Conservation (phyloP, 2,113 vertebrate genomes). For the Aepyceros melampus region DNA sequence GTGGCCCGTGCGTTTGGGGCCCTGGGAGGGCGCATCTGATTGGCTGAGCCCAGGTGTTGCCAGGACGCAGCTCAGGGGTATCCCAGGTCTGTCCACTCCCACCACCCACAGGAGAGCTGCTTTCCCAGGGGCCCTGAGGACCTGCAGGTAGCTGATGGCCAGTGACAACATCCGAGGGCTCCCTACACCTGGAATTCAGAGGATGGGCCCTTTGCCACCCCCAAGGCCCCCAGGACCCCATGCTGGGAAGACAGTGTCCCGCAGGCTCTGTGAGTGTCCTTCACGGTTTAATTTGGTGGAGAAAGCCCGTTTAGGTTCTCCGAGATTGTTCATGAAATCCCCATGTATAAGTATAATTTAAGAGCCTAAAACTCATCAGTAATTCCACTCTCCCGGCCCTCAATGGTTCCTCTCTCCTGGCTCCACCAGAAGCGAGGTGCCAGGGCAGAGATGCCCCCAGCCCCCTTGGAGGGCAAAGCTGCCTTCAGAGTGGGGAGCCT, state of each 20-base stretch:
- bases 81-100: background rate
- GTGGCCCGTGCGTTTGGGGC: accelerated
- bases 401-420: background rate
- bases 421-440: background rate
- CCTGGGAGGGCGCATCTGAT: background rate
- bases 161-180: accelerated
- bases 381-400: background rate
- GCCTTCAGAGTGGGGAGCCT: constrained; percentile 51
- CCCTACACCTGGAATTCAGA: background rate
- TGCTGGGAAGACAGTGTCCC: background rate
- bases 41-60: background rate
- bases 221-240: background rate
- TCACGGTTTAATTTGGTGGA: constrained; percentile 49
- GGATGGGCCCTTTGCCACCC: too few relatives aligned
- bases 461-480: background rate
- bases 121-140: background rate
- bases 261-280: background rate
- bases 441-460: background rate
- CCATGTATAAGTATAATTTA: background rate
- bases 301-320: constrained; percentile 49
- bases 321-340: constrained; percentile 27
- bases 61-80: accelerated
- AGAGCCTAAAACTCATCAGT: background rate
- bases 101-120: accelerated
- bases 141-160: background rate